A percentile compares a stretch with the other conserved stretches of the same genome.
phyloP scores from a whole-genome alignment of 2,113 vertebrate genomes.

The Melanocharis versteri region DNA sequence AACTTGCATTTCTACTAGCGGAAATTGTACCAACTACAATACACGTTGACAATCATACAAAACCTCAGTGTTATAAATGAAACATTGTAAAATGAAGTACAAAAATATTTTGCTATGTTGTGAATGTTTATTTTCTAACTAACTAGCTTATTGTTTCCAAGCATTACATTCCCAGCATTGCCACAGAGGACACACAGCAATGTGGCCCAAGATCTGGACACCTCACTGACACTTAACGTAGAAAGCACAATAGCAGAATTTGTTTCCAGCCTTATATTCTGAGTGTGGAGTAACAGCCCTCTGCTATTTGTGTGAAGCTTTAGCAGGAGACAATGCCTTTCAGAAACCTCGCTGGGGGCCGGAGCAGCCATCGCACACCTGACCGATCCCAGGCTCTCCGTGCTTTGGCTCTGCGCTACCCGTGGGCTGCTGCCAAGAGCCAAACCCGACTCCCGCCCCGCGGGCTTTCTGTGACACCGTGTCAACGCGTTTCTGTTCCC shows the following conservation, averaged over 20 bases:
- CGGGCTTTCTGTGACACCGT: not conserved
- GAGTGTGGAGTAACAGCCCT: fast-evolving
- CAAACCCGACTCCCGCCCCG: fast-evolving
- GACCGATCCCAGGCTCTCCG: fast-evolving
- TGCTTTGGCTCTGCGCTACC: fast-evolving
- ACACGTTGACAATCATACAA: not conserved
- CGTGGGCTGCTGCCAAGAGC: fast-evolving
- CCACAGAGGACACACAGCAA: fast-evolving
- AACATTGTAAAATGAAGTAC: not conserved
- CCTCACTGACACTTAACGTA: fast-evolving
- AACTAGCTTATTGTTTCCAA: not conserved
- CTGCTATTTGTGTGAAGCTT: fast-evolving
- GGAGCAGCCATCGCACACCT: fast-evolving
- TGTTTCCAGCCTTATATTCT: not conserved
- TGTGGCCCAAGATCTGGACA: fast-evolving
- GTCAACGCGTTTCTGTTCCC: not conserved
- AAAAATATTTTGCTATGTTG: not conserved
- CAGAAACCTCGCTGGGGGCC: fast-evolving
- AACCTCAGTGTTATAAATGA: not conserved
- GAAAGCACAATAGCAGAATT: not conserved
- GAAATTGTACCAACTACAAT: not conserved
- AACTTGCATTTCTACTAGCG: not conserved
- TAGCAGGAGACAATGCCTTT: fast-evolving
- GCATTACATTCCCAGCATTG: not conserved
- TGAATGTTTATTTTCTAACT: not conserved